A percentile compares a stretch with the other conserved stretches of the same genome.
phyloP scores from a whole-genome alignment of 1,140 invertebrate species.

The Drosophila albomicans region DNA sequence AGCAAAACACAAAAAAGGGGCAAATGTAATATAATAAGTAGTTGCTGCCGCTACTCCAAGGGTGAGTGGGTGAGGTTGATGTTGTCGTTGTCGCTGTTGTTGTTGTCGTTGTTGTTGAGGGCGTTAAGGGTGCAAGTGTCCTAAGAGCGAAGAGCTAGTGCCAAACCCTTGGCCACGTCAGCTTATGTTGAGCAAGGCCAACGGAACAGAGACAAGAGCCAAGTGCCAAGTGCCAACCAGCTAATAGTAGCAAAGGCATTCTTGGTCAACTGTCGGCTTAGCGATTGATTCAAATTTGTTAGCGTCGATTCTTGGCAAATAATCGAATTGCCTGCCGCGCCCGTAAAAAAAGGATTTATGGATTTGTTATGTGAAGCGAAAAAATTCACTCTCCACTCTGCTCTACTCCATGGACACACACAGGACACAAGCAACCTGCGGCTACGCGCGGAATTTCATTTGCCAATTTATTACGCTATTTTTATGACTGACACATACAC shows the following conservation, averaged over 20 bases:
- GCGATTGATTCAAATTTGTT: conserved; percentile 75
- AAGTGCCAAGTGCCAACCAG: not conserved
- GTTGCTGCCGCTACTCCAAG: not conserved
- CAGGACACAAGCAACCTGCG: conserved; percentile 57
- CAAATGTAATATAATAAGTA: conserved; percentile 26
- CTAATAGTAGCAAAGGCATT: not conserved
- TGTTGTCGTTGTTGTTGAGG: not conserved
- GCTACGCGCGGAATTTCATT: conserved; percentile 66
- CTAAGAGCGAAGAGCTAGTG: conserved; percentile 7
- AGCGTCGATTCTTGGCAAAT: conserved; percentile 68
- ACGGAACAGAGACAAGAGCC: not conserved
- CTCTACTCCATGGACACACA: conserved; percentile 8
- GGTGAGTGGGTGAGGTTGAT: not conserved
- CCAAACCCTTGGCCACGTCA: conserved; percentile 60
- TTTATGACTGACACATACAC: conserved; percentile 62
- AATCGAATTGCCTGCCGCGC: conserved; percentile 77
- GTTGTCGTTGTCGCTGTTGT: too few relatives aligned
- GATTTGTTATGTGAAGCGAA: conserved; percentile 79
- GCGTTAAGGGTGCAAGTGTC: not conserved
- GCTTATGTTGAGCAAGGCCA: conserved; percentile 47
- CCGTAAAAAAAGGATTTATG: conserved; percentile 81
- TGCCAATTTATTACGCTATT: conserved; percentile 80
- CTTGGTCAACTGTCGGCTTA: conserved; percentile 59
- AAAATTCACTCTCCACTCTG: conserved; percentile 34
- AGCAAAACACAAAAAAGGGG: conserved; percentile 40